phyloP scores from a whole-genome alignment of 2,797 vertebrate species.

The Picus viridis region DNA sequence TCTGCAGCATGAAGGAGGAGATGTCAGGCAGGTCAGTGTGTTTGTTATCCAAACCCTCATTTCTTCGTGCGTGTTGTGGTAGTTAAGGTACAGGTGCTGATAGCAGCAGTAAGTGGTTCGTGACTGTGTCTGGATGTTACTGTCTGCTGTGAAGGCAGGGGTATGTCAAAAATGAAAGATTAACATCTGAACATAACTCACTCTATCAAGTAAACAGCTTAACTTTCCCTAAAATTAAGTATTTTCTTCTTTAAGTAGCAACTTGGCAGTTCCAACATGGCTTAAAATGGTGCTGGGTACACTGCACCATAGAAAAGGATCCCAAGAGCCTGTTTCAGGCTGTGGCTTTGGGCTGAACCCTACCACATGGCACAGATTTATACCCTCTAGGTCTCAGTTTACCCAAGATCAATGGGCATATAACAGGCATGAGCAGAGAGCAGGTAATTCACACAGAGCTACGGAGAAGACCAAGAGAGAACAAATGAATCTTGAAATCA shows the following conservation, averaged over 20 bases:
- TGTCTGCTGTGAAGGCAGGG: background rate
- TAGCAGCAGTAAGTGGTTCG: background rate
- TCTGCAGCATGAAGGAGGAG: background rate
- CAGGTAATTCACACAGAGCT: background rate
- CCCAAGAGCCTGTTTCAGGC: background rate
- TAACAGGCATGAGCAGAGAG: background rate
- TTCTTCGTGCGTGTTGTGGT: rapidly evolving
- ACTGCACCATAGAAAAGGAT: background rate
- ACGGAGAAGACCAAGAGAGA: background rate
- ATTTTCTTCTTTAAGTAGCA: background rate
- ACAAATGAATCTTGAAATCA: background rate
- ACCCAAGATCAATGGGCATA: background rate
- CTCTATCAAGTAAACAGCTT: background rate
- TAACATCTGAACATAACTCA: background rate
- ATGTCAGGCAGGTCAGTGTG: background rate
- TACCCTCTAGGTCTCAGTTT: background rate
- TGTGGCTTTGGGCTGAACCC: background rate
- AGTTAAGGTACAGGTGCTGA: background rate
- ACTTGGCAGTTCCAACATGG: background rate
- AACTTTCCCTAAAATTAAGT: background rate
- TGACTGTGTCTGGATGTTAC: background rate
- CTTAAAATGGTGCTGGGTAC: background rate
- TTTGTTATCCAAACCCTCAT: background rate
- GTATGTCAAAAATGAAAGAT: background rate
- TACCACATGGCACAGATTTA: rapidly evolving